Percentiles rank a stretch among this genome's conserved stretches.
phyloP scores from a whole-genome alignment of 2,888 invertebrate species.

The Acronicta aceris region DNA sequence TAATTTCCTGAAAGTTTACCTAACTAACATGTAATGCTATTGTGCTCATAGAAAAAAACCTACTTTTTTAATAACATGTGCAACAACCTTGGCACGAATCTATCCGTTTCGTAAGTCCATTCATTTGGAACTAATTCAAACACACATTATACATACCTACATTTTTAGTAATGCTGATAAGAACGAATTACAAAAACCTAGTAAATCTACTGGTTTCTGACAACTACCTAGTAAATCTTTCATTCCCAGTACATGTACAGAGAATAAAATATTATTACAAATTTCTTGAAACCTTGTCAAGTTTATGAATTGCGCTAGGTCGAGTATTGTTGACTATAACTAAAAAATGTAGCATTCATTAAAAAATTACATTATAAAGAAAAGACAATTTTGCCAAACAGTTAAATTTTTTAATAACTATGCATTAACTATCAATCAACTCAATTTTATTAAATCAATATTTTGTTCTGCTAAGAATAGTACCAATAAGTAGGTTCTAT shows the following conservation, averaged over 20 bases:
- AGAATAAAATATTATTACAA: too few species aligned
- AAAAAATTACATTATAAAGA: too few species aligned
- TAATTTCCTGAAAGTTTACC: constrained; percentile 5
- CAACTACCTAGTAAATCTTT: background rate
- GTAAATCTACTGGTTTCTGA: background rate
- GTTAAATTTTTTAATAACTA: too few species aligned
- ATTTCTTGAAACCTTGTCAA: too few species aligned
- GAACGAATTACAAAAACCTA: background rate
- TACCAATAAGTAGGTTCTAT: too few species aligned
- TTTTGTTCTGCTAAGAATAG: too few species aligned
- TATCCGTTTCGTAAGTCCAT: constrained; percentile 22
- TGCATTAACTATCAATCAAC: too few species aligned
- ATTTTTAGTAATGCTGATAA: background rate
- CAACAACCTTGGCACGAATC: constrained; percentile 17
- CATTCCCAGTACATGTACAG: background rate
- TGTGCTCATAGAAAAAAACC: background rate
- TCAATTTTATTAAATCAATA: too few species aligned
- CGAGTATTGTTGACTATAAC: too few species aligned
- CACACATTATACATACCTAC: background rate
- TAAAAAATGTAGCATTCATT: too few species aligned
- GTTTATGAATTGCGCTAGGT: too few species aligned
- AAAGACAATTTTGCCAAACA: too few species aligned
- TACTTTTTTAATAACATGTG: constrained; percentile 10
- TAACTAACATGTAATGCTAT: background rate
- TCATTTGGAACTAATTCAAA: constrained; percentile 24